Evolutionary conservation across 2,888 invertebrate species (phyloP), one percentile per base, ranked within the genome.

Genomic region (Plusia festucae): DNA sequence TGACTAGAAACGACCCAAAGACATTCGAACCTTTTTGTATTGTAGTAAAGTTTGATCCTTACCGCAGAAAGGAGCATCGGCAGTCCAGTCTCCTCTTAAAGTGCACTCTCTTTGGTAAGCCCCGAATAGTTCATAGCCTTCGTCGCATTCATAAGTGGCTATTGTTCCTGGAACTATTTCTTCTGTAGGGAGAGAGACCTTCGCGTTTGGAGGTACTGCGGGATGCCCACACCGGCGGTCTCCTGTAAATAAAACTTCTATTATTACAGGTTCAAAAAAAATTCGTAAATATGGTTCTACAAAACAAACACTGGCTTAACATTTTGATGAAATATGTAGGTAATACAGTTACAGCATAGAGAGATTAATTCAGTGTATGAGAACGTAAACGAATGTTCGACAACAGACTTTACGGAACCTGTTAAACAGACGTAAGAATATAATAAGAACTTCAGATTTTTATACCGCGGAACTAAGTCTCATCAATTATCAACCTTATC

Each of bases 111-210:
- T 91, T 75, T 96, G 96, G 30, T 96, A 95, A 15, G 97, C 95
- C 2, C 98, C 98, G 88, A 98, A 98, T 15, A 98, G 96, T 89
- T 98, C 98, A 90, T 98, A 98, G 15, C 98, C 98, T 40, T 97
- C 96, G 89, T 98, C 98, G 86, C 98, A 98, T 73, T 96, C 96
- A 91, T 98, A 98, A 32, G 96, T 96, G 49, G 98, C 98, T 15
- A 94, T 90, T 0, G 97, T 96, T 44, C 97, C 97, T 7, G 94
- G 91, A 0, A 79, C 82, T 51, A 93, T 90, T 73, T 96, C 95
- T 76, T 85, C 92, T 70, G 95, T 94, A 78, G 96, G 96, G 75
- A 97, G 91, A 40, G 96, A 93, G 57, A 98, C 97, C 87, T 96
- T 96, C 65, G 98, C 97, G 92, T 98, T 98, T 64, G 97, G 94